Conservation (phyloP, 1,140 invertebrate genomes). For the Drosophila ananassae region DNA sequence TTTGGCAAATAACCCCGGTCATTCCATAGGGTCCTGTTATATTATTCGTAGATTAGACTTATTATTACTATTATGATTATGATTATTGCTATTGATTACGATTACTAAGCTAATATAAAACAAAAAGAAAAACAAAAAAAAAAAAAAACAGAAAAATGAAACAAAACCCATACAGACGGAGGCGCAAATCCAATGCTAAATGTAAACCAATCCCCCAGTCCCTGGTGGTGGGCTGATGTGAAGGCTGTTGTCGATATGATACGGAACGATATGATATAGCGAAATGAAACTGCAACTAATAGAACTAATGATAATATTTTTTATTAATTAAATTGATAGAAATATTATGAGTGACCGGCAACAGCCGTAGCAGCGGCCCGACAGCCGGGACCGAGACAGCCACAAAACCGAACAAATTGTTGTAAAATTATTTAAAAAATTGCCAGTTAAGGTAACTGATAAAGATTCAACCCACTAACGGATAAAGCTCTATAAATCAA, state of each 20-base stretch:
- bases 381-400: conserved; percentile 10
- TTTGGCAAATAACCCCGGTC: conserved; percentile 88
- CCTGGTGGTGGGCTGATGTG: conserved; percentile 18
- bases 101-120: conserved; percentile 71
- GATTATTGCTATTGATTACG: conserved; percentile 72
- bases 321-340: conserved; percentile 81
- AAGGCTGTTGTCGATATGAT: conserved; percentile 33
- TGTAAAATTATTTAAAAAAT: conserved; percentile 72
- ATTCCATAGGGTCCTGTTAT: conserved; percentile 83
- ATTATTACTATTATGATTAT: conserved; percentile 78
- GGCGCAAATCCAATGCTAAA: conserved; percentile 27
- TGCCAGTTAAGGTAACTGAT: conserved; percentile 50
- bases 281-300: conserved; percentile 62
- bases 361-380: conserved; percentile 23
- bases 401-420: conserved; percentile 62
- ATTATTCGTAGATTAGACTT: conserved; percentile 81
- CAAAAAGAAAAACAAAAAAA: conserved; percentile 18
- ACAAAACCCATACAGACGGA: conserved; percentile 4
- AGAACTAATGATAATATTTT: conserved; percentile 76
- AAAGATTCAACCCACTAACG: conserved; percentile 12
- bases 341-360: conserved; percentile 60
- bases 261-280: conserved; percentile 43
- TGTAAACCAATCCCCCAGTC: conserved; percentile 12
- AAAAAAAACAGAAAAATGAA: conserved; percentile 21
- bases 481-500: conserved; percentile 18